A percentile compares a stretch with the other conserved stretches of the same genome.
Evolutionary conservation across 2,113 vertebrate species (phyloP).

Genomic region (Odontophorus gujanensis): DNA sequence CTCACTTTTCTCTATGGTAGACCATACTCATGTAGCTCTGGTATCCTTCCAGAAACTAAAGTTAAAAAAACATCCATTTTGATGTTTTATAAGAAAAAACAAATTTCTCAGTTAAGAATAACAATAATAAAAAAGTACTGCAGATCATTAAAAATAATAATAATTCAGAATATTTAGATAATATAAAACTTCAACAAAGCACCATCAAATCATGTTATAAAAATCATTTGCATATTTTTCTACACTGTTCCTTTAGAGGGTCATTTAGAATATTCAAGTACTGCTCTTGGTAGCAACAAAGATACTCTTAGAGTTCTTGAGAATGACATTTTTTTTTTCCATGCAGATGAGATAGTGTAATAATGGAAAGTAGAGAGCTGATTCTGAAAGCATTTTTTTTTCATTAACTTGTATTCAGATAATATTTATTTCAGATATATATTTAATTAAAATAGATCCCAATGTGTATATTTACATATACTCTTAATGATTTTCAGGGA

Average conservation of each 20-base stretch:
- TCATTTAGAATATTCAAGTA: background rate
- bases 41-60: background rate
- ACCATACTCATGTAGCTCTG: background rate
- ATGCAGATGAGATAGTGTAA: background rate
- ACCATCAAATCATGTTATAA: background rate
- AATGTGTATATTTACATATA: background rate
- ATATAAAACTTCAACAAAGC: background rate
- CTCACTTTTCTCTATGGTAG: background rate
- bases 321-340: background rate
- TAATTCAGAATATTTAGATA: background rate
- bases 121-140: background rate
- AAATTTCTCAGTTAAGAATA: background rate
- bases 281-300: background rate
- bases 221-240: background rate
- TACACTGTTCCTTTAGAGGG: background rate
- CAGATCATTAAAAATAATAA: background rate
- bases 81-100: background rate
- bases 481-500: background rate
- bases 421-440: background rate
- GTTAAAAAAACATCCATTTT: background rate
- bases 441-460: background rate
- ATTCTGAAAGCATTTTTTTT: background rate
- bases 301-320: background rate
- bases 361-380: background rate
- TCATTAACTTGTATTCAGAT: background rate